A percentile compares a stretch with the other conserved stretches of the same genome.
Conservation (phyloP, 2,888 invertebrate genomes). For the Amblyjoppa fuscipennis region DNA sequence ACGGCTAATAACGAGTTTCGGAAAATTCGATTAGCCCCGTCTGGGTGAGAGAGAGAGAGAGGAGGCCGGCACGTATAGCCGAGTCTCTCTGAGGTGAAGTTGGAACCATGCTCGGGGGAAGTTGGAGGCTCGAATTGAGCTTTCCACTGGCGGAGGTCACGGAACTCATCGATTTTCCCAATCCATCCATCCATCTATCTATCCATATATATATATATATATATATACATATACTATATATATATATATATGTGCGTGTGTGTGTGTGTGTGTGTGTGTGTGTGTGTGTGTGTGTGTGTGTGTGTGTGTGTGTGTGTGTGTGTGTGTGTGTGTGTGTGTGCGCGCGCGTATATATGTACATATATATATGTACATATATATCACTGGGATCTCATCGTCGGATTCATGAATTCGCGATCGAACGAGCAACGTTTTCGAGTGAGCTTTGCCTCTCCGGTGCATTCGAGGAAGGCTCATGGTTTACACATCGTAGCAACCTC, state of each 20-base stretch:
- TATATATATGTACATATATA: not conserved
- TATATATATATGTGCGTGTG: not conserved
- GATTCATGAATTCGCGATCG: conserved; percentile 63
- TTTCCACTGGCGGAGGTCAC: conserved; percentile 14
- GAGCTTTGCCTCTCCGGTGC: conserved; percentile 22
- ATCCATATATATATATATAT: not conserved
- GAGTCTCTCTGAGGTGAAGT: conserved; percentile 45
- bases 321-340: not conserved
- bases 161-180: conserved; percentile 38
- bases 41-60: conserved; percentile 57
- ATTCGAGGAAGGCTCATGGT: conserved; percentile 78
- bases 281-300: no score
- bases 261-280: not conserved
- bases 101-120: not conserved
- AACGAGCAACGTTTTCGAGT: conserved; percentile 49
- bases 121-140: conserved; percentile 15
- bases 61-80: conserved; percentile 4
- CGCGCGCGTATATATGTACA: no score
- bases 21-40: conserved; percentile 76
- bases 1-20: conserved; percentile 75
- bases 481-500: conserved; percentile 77
- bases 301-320: not conserved
- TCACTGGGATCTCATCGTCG: conserved; percentile 19
- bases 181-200: not conserved
- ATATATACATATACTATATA: no score